These are phyloP conservation scores for Elgonia sp. DNA, from an alignment of 2,888 invertebrate species.

Conservation along the genomic window DNA sequence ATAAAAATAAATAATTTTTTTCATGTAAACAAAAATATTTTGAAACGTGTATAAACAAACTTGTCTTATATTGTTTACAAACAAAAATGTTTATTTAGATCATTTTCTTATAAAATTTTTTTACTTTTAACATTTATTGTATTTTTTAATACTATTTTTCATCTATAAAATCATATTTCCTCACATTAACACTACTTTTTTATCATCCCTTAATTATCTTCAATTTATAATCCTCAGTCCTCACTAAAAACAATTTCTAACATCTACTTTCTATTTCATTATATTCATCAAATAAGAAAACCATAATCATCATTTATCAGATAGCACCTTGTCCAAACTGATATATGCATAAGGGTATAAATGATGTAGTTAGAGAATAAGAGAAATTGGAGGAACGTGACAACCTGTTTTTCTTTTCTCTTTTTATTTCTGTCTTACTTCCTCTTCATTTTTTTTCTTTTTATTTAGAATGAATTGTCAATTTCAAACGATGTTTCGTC, in stretches of 20 bases:
- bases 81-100: no score
- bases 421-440: not conserved
- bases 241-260: no score
- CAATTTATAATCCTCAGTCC: not conserved
- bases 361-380: not conserved
- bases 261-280: not conserved
- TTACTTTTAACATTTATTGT: no score
- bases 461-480: constrained; percentile 31
- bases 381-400: constrained; percentile 23
- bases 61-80: no score
- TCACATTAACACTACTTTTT: not conserved
- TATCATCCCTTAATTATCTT: not conserved
- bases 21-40: no score
- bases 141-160: no score
- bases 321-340: not conserved
- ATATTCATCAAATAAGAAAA: not conserved
- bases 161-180: no score
- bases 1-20: no score
- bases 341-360: not conserved
- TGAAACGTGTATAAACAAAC: no score
- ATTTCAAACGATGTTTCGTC: not conserved
- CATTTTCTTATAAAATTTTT: no score
- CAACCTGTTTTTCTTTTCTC: constrained; percentile 9
- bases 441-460: no score
- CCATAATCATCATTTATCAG: not conserved